These are phyloP conservation scores for Philaenus spumarius DNA, from an alignment of 1,140 invertebrate genomes.

Conservation along the genomic window DNA sequence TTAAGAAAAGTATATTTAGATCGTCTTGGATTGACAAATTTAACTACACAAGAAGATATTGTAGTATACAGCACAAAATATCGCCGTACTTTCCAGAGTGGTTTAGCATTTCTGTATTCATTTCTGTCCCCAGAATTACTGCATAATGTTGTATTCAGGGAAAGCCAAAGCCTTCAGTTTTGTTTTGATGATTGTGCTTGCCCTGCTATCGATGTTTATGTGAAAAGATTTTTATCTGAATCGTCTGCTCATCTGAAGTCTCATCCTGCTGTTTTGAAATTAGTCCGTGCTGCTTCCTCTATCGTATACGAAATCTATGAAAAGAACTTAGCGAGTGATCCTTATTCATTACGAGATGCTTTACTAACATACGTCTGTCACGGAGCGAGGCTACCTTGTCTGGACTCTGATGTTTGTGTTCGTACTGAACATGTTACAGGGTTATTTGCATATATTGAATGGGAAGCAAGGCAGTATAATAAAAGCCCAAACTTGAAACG, in stretches of 20 bases:
- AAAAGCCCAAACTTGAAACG: slow-evolving; percentile 56
- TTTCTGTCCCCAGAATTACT: slow-evolving; percentile 55
- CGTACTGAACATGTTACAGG: slow-evolving; percentile 62
- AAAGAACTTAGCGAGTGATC: slow-evolving; percentile 51
- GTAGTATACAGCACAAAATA: slow-evolving; percentile 75
- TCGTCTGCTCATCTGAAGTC: slow-evolving; percentile 48
- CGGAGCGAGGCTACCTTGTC: slow-evolving; percentile 65
- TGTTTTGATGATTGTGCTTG: slow-evolving; percentile 79
- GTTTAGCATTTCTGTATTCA: slow-evolving; percentile 69
- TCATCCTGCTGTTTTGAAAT: slow-evolving; percentile 58
- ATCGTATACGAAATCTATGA: slow-evolving; percentile 53
- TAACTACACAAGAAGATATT: slow-evolving; percentile 51
- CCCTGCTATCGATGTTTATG: slow-evolving; percentile 57
- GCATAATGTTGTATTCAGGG: slow-evolving; percentile 47
- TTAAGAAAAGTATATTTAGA: slow-evolving; percentile 61
- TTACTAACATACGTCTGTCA: slow-evolving; percentile 79
- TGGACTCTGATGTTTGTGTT: slow-evolving; percentile 42
- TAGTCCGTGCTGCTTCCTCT: slow-evolving; percentile 53
- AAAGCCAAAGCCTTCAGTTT: slow-evolving; percentile 75
- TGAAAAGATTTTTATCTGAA: slow-evolving; percentile 45
- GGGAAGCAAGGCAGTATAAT: slow-evolving; percentile 58
- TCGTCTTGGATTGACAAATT: slow-evolving; percentile 46
- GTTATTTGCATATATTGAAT: slow-evolving; percentile 66
- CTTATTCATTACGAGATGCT: slow-evolving; percentile 69
- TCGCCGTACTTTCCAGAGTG: slow-evolving; percentile 82